Base-by-base conservation (phyloP, 2,888 invertebrate genomes). In the Cetonia aurata region DNA sequence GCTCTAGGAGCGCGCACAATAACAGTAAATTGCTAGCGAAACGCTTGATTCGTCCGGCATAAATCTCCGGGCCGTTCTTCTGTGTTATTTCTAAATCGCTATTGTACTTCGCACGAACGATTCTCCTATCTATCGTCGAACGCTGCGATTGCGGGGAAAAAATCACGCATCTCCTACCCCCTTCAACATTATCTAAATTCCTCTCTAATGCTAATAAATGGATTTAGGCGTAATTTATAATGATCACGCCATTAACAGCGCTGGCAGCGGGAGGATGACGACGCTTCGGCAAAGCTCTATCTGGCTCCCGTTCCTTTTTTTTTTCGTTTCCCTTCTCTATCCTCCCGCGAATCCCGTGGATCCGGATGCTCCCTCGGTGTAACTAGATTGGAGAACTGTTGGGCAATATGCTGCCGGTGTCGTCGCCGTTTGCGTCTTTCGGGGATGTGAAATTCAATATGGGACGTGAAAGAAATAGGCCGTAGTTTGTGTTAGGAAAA, bases 1-100 rank as follows among this genome's bases (percentile, higher is more conserved):
- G 15, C 31, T 60, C 15, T 31, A 60, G 31, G 60, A 37, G 48
- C 48, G 13, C 55, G 46, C 62, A 70, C 55, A 70, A 65, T 70
- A 70, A 65, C 65, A 48, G 46, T 65, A 70, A 70, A 70, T 70
- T 70, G 56, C 62, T 53, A 60, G 50, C 53, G 62, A 55, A 56
- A 67, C 55, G 55, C 46, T 57, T 57, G 57, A 67, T 41, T 62
- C 33, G 62, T 10, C 62, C 56, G 42, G 44, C 69, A 55, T 65
- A 70, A 70, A 70, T 70, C 69, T 70, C 17, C 52, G 41, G 19
- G n/a, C 37, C 62, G 37, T 44, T 65, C 55, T 62, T 55, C 69
- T 55, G 25, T 48, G 53, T 25, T 55, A 53, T 31, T 55, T 44
- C 69, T 62, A 55, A 53, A 65, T 53, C 62, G 53, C 50, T 50